A percentile compares a stretch with the other conserved stretches of the same genome.
Evolutionary conservation across 2,797 vertebrate genomes (phyloP).

Genomic region (Silurus lanzhouensis): DNA sequence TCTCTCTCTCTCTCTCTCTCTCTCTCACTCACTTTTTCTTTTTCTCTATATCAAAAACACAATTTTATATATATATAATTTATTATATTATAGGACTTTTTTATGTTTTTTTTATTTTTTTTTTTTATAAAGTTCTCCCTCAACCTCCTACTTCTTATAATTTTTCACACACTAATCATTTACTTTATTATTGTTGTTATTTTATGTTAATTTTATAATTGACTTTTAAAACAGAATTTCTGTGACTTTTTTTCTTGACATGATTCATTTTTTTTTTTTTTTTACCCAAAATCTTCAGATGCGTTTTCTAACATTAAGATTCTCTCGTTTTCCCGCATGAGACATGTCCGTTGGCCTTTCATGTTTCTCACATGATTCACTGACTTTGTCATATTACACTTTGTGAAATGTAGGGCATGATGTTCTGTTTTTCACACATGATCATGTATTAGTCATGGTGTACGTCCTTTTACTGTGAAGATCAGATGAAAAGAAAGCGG

Average conservation of each 20-base stretch:
- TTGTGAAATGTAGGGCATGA: not conserved
- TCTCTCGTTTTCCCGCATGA: not conserved
- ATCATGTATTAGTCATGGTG: not conserved
- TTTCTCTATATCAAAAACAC: too few relatives aligned
- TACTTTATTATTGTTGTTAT: not conserved
- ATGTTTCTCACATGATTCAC: not conserved
- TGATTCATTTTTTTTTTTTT: not conserved
- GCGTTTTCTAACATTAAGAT: not conserved
- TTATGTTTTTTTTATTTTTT: too few relatives aligned
- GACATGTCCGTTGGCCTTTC: not conserved
- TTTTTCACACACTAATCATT: not conserved
- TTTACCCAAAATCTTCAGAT: not conserved
- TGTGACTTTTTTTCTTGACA: not conserved
- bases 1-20: too few relatives aligned
- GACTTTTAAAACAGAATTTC: too few relatives aligned
- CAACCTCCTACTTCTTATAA: too few relatives aligned
- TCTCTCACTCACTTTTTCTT: too few relatives aligned
- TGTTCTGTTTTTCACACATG: not conserved
- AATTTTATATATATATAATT: too few relatives aligned
- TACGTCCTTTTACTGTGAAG: not conserved
- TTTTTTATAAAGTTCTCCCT: too few relatives aligned
- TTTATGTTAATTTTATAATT: not conserved
- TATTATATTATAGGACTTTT: too few relatives aligned
- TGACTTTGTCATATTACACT: not conserved
- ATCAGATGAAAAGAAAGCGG: conserved; percentile 6